Evolutionary conservation across 2,113 vertebrate species (phyloP).

Genomic region (Mus musculus): GRCm39 chr2:171224001-171224500

Average conservation of each 20-base stretch:
- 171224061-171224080: neutral
- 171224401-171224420: constrained; percentile 7
- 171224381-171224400: constrained; percentile 53
- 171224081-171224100: neutral
- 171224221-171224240: constrained; percentile 6
- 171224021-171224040: neutral
- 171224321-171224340: neutral
- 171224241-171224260: constrained; percentile 8
- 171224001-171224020: neutral
- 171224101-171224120: neutral
- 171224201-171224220: neutral
- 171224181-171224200: constrained; percentile 38
- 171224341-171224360: constrained; percentile 44
- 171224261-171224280: neutral
- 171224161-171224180: neutral
- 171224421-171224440: neutral
- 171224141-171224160: neutral
- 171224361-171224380: constrained; percentile 52
- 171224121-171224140: neutral
- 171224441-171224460: neutral
- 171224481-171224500: neutral
- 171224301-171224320: neutral
- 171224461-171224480: neutral
- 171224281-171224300: neutral
- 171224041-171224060: constrained; percentile 20